A percentile compares a stretch with the other conserved stretches of the same genome.
phyloP scores from a whole-genome alignment of 2,888 invertebrate genomes.

The Pyrocoelia pectoralis region DNA sequence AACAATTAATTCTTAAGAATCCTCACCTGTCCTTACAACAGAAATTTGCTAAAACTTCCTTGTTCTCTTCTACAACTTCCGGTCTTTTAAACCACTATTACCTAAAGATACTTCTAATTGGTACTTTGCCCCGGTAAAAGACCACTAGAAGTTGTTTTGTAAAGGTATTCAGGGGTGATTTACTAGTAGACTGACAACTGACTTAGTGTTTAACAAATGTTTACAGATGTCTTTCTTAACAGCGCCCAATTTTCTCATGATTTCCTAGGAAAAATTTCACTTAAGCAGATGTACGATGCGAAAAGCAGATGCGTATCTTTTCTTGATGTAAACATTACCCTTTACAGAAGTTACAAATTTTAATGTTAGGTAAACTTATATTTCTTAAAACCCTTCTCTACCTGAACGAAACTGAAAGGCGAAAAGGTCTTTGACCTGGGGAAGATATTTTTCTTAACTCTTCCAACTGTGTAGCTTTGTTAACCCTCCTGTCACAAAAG shows the following conservation, averaged over 20 bases:
- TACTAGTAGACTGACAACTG: slow-evolving; percentile 32
- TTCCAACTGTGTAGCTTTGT: background rate
- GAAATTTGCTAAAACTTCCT: slow-evolving; percentile 36
- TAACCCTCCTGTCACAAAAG: background rate
- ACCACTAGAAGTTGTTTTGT: slow-evolving; percentile 27
- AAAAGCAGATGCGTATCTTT: slow-evolving; percentile 4
- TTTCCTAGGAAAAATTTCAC: background rate
- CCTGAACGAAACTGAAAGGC: slow-evolving; percentile 10
- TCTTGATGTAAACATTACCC: slow-evolving; percentile 8
- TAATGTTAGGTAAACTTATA: slow-evolving; percentile 14
- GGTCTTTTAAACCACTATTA: slow-evolving; percentile 25
- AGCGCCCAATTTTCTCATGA: background rate
- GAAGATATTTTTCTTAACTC: slow-evolving; percentile 20
- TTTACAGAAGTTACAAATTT: slow-evolving; percentile 4
- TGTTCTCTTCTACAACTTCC: slow-evolving; percentile 35
- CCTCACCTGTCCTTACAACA: slow-evolving; percentile 43
- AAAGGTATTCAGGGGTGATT: background rate
- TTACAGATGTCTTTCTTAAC: slow-evolving; percentile 44
- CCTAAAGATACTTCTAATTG: slow-evolving; percentile 37
- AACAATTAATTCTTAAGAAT: slow-evolving; percentile 42
- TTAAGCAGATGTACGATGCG: slow-evolving; percentile 6
- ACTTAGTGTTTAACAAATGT: slow-evolving; percentile 38
- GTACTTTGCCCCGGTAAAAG: slow-evolving; percentile 27
- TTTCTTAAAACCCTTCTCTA: slow-evolving; percentile 8
- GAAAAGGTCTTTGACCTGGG: slow-evolving; percentile 14